A percentile compares a stretch with the other conserved stretches of the same genome.
Conservation (phyloP, 2,113 vertebrate species). For the Colinus virginianus region DNA sequence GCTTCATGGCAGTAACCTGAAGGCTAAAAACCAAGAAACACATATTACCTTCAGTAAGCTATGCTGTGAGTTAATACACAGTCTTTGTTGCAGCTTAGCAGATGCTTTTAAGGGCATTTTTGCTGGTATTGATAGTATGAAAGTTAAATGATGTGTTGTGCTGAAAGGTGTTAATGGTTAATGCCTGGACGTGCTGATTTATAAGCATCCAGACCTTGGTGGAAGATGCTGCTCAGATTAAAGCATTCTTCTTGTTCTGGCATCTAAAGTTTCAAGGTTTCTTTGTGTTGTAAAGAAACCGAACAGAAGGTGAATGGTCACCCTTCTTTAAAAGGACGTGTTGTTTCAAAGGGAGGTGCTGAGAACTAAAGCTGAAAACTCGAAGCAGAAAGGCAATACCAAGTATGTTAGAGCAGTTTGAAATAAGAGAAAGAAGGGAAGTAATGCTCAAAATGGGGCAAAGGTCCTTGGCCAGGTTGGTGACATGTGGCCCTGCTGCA, state of each 20-base stretch:
- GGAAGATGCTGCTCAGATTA: not conserved
- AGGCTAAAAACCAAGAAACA: not conserved
- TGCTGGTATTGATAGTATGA: not conserved
- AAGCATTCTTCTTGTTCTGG: slow-evolving; percentile 1
- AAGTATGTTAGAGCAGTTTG: not conserved
- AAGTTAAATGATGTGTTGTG: not conserved
- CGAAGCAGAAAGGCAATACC: not conserved
- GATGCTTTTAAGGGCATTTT: not conserved
- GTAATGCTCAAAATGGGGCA: not conserved
- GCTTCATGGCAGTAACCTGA: not conserved
- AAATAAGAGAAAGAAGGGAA: not conserved
- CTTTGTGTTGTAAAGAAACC: not conserved
- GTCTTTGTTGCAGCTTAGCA: not conserved
- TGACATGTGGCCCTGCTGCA: not conserved
- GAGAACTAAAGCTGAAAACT: not conserved
- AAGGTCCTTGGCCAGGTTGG: not conserved
- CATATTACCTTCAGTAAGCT: not conserved
- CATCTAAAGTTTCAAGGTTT: not conserved
- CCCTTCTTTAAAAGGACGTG: not conserved
- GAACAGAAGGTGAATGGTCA: not conserved
- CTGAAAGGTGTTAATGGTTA: not conserved
- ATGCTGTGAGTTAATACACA: not conserved
- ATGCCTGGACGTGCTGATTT: not conserved
- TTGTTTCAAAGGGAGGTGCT: not conserved
- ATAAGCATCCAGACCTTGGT: not conserved